Conservation (phyloP, 2,113 vertebrate genomes). For the Delphinus delphis region DNA sequence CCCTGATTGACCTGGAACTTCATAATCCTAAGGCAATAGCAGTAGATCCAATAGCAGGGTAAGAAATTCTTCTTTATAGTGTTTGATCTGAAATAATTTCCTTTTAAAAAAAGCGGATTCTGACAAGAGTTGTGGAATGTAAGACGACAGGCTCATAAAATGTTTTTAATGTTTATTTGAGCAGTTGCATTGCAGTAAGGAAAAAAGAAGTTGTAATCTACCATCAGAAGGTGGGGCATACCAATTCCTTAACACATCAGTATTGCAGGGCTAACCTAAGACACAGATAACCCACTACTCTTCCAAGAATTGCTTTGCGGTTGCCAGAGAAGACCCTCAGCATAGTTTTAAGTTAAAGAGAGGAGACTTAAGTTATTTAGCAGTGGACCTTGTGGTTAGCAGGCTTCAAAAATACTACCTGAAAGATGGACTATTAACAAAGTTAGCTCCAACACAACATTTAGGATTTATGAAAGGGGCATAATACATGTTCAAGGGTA, state of each 20-base stretch:
- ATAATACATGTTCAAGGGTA: background rate
- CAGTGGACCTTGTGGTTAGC: background rate
- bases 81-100: background rate
- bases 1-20: conserved; percentile 93
- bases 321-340: background rate
- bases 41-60: conserved; percentile 95
- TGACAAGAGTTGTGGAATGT: background rate
- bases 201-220: background rate
- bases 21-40: conserved; percentile 94
- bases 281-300: background rate
- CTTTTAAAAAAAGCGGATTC: background rate
- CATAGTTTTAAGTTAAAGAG: background rate
- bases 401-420: background rate
- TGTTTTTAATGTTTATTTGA: background rate
- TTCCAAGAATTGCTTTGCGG: background rate
- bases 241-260: background rate
- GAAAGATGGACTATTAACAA: background rate
- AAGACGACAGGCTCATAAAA: background rate
- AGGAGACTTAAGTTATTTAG: background rate
- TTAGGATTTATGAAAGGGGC: background rate
- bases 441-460: background rate
- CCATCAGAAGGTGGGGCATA: background rate
- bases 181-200: background rate
- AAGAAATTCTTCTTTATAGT: conserved; percentile 74
- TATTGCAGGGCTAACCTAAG: background rate